These are phyloP conservation scores for Synanthedon tipuliformis DNA, from an alignment of 2,888 invertebrate species.

Conservation along the genomic window DNA sequence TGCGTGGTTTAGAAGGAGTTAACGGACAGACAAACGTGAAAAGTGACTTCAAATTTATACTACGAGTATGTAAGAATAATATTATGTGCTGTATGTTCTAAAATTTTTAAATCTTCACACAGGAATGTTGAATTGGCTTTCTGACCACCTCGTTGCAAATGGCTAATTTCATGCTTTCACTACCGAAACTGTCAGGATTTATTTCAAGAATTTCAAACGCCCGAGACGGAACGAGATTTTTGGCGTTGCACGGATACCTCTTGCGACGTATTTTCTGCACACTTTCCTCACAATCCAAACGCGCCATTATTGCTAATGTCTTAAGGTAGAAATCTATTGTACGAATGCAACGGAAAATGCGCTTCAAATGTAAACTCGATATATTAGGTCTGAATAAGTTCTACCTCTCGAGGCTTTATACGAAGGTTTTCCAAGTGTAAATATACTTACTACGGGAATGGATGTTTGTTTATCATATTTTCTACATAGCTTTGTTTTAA, in stretches of 20 bases:
- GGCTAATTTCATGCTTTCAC: neutral
- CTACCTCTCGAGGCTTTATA: conserved; percentile 7
- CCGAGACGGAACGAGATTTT: conserved; percentile 7
- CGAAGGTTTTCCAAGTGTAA: conserved; percentile 8
- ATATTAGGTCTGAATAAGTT: conserved; percentile 11
- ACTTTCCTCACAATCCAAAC: neutral
- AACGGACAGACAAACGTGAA: too few relatives aligned
- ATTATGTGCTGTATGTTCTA: too few relatives aligned
- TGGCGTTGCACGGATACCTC: conserved; percentile 3
- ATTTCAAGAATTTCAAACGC: conserved; percentile 7
- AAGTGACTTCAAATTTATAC: too few relatives aligned
- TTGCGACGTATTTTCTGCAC: neutral
- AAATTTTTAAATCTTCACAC: too few relatives aligned
- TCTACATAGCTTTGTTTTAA: neutral
- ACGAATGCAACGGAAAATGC: neutral
- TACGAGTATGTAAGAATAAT: too few relatives aligned
- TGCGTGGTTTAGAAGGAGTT: too few relatives aligned
- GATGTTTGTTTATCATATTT: conserved; percentile 7
- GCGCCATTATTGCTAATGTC: neutral
- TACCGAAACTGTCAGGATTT: conserved; percentile 5
- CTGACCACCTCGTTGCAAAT: neutral
- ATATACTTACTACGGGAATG: conserved; percentile 8
- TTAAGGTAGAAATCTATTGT: conserved; percentile 1
- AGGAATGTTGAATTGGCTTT: too few relatives aligned
- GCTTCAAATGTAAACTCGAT: conserved; percentile 8